Base-by-base conservation (phyloP, 2,888 invertebrate genomes). In the Alsophila aescularia region DNA sequence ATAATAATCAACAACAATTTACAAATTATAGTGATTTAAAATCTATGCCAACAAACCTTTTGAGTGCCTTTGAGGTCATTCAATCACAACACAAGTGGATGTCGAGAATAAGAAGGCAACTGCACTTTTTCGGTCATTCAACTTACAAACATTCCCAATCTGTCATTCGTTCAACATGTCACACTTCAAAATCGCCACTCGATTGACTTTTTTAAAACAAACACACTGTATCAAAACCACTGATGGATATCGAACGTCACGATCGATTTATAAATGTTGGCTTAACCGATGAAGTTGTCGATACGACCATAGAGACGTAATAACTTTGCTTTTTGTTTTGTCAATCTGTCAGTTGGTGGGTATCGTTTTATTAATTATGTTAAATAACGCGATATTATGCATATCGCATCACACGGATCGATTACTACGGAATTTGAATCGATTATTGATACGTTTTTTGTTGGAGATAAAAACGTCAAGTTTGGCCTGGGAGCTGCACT, bases 381-480 rank as follows among this genome's bases (percentile, higher is more conserved):
- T 80, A 83, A 89, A 88, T 88, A 84, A 84, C 81, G 79, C 76
- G 82, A 83, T 85, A 88, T 85, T 89, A 87, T 88, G 87, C 87
- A 85, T 85, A 90, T 89, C 89, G 77, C 67, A 82, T 88, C 83
- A 85, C 70, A 82, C 73, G 84, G 79, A 67, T 83, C 82, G 70
- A 49, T 79, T 74, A 72, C 75, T 73, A 58, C 49, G 72, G 69
- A 66, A 70, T 75, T 71, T 69, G 55, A 70, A 63, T 62, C 62
- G 67, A 39, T 67, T 62, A 58, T 51, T 58, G 51, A 58, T 56
- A 58, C 50, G 63, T 62, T 65, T 65, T 66, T 66, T 65, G 56
- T 55, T 48, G 51, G 16, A 18, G 37, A 55, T 50, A 41, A n/a
- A 45, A 31, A 21, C 31, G 34, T 51, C 29, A 29, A 34, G 16